Base-by-base conservation (phyloP, 2,888 invertebrate species). In the Lithophane socia region DNA sequence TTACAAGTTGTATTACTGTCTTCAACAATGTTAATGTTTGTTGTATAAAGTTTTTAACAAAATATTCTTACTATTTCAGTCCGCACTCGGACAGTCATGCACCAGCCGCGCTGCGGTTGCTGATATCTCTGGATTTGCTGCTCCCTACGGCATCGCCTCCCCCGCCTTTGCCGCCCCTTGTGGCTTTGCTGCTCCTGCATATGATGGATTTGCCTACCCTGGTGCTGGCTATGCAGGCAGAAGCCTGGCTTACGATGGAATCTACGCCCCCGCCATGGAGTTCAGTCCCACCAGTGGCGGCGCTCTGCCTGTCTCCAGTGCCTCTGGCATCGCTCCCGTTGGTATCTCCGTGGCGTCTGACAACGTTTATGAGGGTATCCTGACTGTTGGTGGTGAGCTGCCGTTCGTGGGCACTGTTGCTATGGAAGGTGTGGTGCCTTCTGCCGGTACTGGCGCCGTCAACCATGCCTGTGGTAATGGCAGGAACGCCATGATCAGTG, bases 381-480 rank as follows among this genome's bases (percentile, higher is more conserved):
- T 92, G 21, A 85, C 83, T 7, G 91, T 91, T 42, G 86, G 80
- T 21, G 92, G 92, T 37, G 89, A 90, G 79, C 82, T 92, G 63
- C 92, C 93, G 44, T 90, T 93, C 75, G 77, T 91, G 56, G 91
- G 93, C 52, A 88, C 90, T 67, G 92, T 93, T 47, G 84, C 79
- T 52, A 91, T 93, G 84, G 89, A 93, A 37, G 94, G 94, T 29
- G 79, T 80, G 42, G 89, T 93, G 21, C 90, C 90, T 49, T 92
- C 93, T 75, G 87, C 87, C 72, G 94, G 94, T 13, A 79, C 87
- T 64, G 92, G 92, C 13, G 85, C 85, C 4, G 89, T 94, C 21
- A 83, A 89, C 0, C 92, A 94, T 73, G 90, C 92, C 8, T 93
- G 94, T 60, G 94, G 94, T 47, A 85, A 86, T 65, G 91, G 90